Evolutionary conservation across 2,888 invertebrate genomes (phyloP).

Genomic region (Tachina lurida): DNA sequence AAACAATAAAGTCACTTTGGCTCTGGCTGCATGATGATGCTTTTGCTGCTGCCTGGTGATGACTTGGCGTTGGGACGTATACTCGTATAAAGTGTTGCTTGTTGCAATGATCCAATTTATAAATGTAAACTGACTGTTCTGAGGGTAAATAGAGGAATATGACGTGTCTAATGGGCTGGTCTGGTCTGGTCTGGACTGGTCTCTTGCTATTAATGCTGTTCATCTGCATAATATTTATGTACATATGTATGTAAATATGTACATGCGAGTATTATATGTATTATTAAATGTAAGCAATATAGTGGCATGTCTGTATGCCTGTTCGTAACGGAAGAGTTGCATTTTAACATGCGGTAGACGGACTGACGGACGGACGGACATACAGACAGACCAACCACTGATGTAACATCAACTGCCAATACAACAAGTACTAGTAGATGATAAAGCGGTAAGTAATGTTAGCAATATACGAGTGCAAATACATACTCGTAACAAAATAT

Average conservation of each 20-base stretch:
- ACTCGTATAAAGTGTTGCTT: slow-evolving; percentile 26
- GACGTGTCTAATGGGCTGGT: slow-evolving; percentile 38
- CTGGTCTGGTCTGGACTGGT: slow-evolving; percentile 1
- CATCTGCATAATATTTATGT: slow-evolving; percentile 15
- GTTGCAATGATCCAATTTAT: slow-evolving; percentile 49
- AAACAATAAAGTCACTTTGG: slow-evolving; percentile 32
- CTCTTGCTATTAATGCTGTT: slow-evolving; percentile 30
- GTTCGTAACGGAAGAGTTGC: not conserved
- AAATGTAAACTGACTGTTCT: slow-evolving; percentile 44
- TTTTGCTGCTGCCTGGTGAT: slow-evolving; percentile 9
- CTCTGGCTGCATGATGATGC: not conserved
- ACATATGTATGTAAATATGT: too few species aligned
- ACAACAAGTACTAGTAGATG: slow-evolving; percentile 63
- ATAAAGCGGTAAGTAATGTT: slow-evolving; percentile 49
- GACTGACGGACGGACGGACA: too few species aligned
- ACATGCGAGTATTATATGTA: not conserved
- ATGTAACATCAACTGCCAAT: slow-evolving; percentile 55
- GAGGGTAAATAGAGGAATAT: slow-evolving; percentile 16
- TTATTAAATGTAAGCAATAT: slow-evolving; percentile 9
- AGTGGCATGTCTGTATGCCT: not conserved
- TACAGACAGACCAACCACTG: not conserved
- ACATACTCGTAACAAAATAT: slow-evolving; percentile 33
- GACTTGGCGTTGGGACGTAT: slow-evolving; percentile 8
- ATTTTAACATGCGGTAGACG: not conserved
- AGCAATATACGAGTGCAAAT: slow-evolving; percentile 32